Base-by-base conservation (phyloP, 2,113 vertebrate species). In the Toxotes jaculatrix region DNA sequence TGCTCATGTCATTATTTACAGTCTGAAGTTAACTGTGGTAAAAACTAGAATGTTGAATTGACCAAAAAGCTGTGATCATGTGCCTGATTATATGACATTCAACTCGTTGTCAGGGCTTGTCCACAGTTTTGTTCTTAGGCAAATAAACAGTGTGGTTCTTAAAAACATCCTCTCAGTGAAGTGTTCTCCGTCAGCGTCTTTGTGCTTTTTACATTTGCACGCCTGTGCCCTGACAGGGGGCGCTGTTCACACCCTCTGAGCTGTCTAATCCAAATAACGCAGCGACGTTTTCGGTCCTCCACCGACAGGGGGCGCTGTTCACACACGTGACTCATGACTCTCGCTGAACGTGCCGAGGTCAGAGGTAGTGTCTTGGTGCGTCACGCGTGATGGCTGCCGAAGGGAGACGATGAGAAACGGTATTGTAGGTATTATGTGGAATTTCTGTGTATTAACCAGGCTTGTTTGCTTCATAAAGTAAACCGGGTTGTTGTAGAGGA, bases 241-340 rank as follows among this genome's bases (percentile, higher is more conserved):
- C n/a, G n/a, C n/a, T n/a, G n/a, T n/a, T n/a, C n/a, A n/a, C n/a
- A n/a, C n/a, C n/a, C n/a, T n/a, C n/a, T n/a, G n/a, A n/a, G n/a
- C n/a, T n/a, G n/a, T n/a, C n/a, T n/a, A 40, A 27, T 27, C 27
- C 27, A 27, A 27, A 17, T 16, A 5, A 47, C 1, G 32, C 32
- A 8, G 0, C 6, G 0, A 0, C 5, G 14, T 59, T 9, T 4
- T 17, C 4, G 38, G 91, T 93, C 92, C 90, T 93, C 94, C 92
- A 70, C 66, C 78, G 4, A 7, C 9, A 16, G 65, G 81, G 0
- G 93, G 85, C 83, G 88, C 83, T 78, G 59, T 79, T 9, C 3
- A 27, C 27, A 27, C 27, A 27, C 27, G 27, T 27, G 27, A 27
- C 27, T 27, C 27, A 27, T 27, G 27, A 27, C 27, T 27, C 27